phyloP scores from a whole-genome alignment of 2,797 vertebrate species.

The Lindbergichthys nudifrons region DNA sequence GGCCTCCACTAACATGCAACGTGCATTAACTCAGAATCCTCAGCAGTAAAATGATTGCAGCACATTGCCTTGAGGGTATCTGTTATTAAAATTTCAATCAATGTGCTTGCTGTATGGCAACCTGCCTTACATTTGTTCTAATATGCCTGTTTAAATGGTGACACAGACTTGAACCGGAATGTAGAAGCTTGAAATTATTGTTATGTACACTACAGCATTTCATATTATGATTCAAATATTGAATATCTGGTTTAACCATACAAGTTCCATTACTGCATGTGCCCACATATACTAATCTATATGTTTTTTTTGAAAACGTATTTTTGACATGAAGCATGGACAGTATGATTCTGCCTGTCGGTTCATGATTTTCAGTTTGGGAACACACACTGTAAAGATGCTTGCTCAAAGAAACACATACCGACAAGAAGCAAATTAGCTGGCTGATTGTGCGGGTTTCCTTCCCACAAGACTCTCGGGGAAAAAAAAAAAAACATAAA shows the following conservation, averaged over 20 bases:
- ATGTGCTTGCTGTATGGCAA: background rate
- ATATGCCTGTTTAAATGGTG: background rate
- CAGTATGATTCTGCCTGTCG: background rate
- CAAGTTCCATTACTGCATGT: background rate
- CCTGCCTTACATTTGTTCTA: background rate
- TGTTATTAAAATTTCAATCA: background rate
- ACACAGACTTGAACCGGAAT: background rate
- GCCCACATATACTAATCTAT: background rate
- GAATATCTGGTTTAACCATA: background rate
- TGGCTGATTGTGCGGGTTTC: constrained; percentile 70
- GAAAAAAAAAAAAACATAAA: constrained; percentile 36
- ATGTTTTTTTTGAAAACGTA: background rate
- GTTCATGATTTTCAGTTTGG: background rate
- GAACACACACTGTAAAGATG: constrained; percentile 14
- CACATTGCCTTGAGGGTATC: constrained; percentile 11
- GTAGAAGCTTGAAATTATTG: background rate
- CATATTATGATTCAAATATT: background rate
- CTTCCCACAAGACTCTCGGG: constrained; percentile 56
- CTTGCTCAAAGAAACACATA: constrained; percentile 17
- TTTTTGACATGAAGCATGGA: background rate
- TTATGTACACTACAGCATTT: too few species aligned
- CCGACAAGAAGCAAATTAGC: constrained; percentile 34
- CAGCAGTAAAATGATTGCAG: background rate
- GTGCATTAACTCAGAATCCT: background rate
- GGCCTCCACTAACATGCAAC: background rate